phyloP scores from a whole-genome alignment of 2,888 invertebrate species.

The Notodonta ziczac region DNA sequence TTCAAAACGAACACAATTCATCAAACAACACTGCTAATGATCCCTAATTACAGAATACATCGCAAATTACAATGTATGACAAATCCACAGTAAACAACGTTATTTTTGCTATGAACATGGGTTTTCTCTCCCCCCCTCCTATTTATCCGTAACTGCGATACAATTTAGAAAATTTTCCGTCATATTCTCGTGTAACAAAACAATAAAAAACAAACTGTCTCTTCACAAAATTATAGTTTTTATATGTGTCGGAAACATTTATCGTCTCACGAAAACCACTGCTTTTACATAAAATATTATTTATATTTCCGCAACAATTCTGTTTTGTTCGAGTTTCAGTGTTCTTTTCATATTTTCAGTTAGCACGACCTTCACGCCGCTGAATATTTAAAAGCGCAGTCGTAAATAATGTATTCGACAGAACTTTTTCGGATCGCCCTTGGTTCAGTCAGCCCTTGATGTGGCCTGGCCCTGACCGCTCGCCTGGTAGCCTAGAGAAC shows the following conservation, averaged over 20 bases:
- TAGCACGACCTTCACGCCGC: background rate
- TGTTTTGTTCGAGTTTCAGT: slow-evolving; percentile 1
- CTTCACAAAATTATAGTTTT: background rate
- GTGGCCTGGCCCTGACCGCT: slow-evolving; percentile 69
- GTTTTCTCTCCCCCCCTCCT: no score
- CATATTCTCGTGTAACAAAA: background rate
- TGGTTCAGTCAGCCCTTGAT: slow-evolving; percentile 30
- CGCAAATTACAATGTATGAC: slow-evolving; percentile 2
- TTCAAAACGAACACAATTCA: slow-evolving; percentile 6
- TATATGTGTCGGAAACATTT: background rate
- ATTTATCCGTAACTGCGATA: no score
- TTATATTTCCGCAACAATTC: slow-evolving; percentile 7
- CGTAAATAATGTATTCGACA: background rate
- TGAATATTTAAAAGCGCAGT: background rate
- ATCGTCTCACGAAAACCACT: background rate
- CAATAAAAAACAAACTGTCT: background rate
- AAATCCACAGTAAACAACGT: background rate
- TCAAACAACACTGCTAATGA: slow-evolving; percentile 18
- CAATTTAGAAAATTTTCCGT: no score
- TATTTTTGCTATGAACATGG: background rate
- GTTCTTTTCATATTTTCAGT: background rate
- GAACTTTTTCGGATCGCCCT: slow-evolving; percentile 17
- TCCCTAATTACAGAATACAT: slow-evolving; percentile 9
- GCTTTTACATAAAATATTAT: background rate
- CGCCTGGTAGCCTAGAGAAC: slow-evolving; percentile 68